A percentile compares a stretch with the other conserved stretches of the same genome.
Conservation (phyloP, 2,797 vertebrate genomes). For the Echiichthys vipera region DNA sequence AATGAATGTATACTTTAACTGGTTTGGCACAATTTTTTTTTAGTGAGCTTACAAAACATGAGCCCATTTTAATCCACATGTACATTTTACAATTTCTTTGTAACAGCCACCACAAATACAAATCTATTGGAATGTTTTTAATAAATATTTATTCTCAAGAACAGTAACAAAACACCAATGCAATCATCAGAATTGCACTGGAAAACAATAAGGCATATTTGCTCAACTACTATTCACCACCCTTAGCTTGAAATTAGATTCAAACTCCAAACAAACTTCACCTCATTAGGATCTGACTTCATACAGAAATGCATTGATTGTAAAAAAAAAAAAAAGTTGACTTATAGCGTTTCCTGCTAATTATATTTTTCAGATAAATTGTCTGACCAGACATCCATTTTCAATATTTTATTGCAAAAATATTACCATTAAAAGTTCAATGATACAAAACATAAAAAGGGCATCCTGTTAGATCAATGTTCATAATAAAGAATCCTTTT, state of each 20-base stretch:
- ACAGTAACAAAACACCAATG: conserved; percentile 83
- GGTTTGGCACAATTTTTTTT: neutral
- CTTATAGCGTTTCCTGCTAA: conserved; percentile 31
- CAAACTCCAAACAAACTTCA: conserved; percentile 37
- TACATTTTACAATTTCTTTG: neutral
- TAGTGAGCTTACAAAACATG: neutral
- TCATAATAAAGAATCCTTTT: conserved; percentile 73
- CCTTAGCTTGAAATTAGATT: conserved; percentile 49
- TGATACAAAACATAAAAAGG: conserved; percentile 82
- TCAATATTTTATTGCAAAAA: conserved; percentile 81
- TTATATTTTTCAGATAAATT: conserved; percentile 55
- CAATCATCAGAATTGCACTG: conserved; percentile 75
- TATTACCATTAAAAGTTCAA: conserved; percentile 81
- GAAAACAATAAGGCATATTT: conserved; percentile 83
- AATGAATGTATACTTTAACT: conserved; percentile 33
- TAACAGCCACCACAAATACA: conserved; percentile 29
- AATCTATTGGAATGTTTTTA: conserved; percentile 72
- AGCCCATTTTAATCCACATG: neutral
- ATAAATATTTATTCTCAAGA: conserved; percentile 84
- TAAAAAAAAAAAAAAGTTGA: conserved; percentile 54
- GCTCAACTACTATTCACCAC: conserved; percentile 51
- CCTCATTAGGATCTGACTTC: conserved; percentile 38
- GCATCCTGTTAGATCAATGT: conserved; percentile 69
- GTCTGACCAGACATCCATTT: conserved; percentile 62
- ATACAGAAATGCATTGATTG: conserved; percentile 50